These are phyloP conservation scores for Perca fluviatilis DNA, from an alignment of 2,113 vertebrate genomes.

Conservation along the genomic window DNA sequence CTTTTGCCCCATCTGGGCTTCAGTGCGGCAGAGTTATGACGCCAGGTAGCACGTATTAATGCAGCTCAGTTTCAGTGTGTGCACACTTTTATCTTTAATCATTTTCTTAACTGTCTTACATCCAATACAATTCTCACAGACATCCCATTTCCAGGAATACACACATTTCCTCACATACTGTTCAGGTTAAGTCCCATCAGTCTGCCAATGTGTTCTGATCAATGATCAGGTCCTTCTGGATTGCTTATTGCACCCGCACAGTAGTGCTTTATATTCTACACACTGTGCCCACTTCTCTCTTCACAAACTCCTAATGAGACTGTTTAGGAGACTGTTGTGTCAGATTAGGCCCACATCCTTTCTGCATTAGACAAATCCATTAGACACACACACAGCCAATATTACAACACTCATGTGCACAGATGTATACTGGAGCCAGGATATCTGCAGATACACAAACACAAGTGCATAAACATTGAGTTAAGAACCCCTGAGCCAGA, in stretches of 20 bases:
- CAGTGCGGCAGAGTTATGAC: background rate
- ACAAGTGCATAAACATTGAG: conserved; percentile 20
- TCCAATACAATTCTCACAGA: conserved; percentile 54
- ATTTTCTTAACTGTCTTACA: conserved; percentile 43
- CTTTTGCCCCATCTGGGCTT: conserved; percentile 15
- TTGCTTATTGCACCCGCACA: conserved; percentile 39
- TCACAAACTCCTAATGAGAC: conserved; percentile 41
- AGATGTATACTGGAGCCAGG: conserved; percentile 16
- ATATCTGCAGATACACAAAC: conserved; percentile 8
- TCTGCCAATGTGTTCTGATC: conserved; percentile 38
- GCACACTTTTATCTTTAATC: conserved; percentile 28
- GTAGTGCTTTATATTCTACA: conserved; percentile 41
- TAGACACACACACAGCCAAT: conserved; percentile 50
- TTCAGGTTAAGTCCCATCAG: conserved; percentile 44
- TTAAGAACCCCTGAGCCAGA: conserved; percentile 1
- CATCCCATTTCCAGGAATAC: conserved; percentile 48
- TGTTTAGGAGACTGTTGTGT: conserved; percentile 34
- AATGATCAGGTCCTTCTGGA: conserved; percentile 44
- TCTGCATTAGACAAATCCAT: conserved; percentile 67
- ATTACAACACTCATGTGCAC: conserved; percentile 17
- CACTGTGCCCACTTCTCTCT: conserved; percentile 7
- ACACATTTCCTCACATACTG: conserved; percentile 27
- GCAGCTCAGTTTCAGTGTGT: conserved; percentile 1
- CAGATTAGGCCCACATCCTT: conserved; percentile 53
- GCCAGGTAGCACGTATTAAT: background rate